These are phyloP conservation scores for Drosophila paulistorum DNA, from an alignment of 1,140 invertebrate species.

Conservation along the genomic window DNA sequence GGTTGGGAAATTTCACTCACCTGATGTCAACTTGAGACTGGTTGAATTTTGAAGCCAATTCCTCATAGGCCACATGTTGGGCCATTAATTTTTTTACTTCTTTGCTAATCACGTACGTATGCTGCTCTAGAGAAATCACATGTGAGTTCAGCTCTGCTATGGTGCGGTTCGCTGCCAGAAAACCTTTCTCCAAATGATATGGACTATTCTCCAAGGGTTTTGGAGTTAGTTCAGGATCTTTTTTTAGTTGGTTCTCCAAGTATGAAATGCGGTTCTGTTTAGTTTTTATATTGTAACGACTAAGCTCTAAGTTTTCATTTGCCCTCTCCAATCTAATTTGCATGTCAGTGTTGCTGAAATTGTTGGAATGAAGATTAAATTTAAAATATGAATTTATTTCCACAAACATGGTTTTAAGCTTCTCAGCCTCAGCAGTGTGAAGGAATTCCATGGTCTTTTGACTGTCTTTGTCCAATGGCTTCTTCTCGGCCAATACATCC, in stretches of 20 bases:
- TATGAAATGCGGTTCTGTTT: neutral
- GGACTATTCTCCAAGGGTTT: no score
- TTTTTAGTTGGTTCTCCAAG: constrained; percentile 8
- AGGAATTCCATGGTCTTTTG: neutral
- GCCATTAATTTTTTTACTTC: neutral
- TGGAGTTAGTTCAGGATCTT: neutral
- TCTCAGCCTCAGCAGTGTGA: constrained; percentile 1
- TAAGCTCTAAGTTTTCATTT: neutral
- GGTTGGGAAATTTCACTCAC: constrained; percentile 6
- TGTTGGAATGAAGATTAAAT: no score
- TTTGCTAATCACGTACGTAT: neutral
- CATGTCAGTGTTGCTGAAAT: constrained; percentile 21
- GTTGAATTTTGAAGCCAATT: neutral
- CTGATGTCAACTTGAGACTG: neutral
- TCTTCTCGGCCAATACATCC: constrained; percentile 16
- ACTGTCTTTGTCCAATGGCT: neutral
- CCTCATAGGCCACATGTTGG: neutral
- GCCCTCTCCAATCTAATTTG: constrained; percentile 11
- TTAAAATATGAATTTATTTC: neutral
- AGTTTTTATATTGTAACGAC: neutral
- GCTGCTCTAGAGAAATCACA: constrained; percentile 19
- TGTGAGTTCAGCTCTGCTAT: constrained; percentile 22
- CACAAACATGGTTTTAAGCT: constrained; percentile 27
- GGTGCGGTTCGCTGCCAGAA: neutral
- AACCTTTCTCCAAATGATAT: neutral